Evolutionary conservation across 2,113 vertebrate species (phyloP).

Genomic region (Barnardius zonarius): DNA sequence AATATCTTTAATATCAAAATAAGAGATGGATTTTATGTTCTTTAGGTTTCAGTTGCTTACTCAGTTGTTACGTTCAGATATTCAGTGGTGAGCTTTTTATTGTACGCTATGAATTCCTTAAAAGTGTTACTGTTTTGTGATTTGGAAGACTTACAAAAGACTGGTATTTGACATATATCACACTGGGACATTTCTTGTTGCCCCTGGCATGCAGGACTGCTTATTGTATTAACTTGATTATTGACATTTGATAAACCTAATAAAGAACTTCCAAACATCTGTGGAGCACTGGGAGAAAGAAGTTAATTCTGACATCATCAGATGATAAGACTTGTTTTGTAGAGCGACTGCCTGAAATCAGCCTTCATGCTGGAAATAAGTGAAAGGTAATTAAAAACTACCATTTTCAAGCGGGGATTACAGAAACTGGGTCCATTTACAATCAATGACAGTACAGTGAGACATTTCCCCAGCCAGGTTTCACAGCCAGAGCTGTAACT

Average conservation of each 20-base stretch:
- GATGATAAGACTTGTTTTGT: background rate
- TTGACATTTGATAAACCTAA: background rate
- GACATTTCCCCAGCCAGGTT: background rate
- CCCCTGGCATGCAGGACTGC: background rate
- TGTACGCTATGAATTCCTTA: background rate
- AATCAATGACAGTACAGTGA: background rate
- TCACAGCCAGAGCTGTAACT: background rate
- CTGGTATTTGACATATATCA: background rate
- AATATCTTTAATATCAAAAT: background rate
- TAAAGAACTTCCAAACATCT: background rate
- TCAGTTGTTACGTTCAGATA: background rate
- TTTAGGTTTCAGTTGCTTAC: background rate
- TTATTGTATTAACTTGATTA: background rate
- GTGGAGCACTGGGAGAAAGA: background rate
- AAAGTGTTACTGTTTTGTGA: background rate
- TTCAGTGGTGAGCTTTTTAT: background rate
- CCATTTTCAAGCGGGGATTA: background rate
- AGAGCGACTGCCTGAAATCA: background rate
- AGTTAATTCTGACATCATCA: background rate
- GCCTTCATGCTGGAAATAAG: background rate
- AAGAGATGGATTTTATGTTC: background rate
- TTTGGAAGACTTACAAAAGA: background rate
- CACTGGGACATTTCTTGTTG: background rate
- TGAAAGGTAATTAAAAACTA: background rate
- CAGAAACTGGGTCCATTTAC: background rate